phyloP scores from a whole-genome alignment of 2,888 invertebrate species.

The Heliconius erato region DNA sequence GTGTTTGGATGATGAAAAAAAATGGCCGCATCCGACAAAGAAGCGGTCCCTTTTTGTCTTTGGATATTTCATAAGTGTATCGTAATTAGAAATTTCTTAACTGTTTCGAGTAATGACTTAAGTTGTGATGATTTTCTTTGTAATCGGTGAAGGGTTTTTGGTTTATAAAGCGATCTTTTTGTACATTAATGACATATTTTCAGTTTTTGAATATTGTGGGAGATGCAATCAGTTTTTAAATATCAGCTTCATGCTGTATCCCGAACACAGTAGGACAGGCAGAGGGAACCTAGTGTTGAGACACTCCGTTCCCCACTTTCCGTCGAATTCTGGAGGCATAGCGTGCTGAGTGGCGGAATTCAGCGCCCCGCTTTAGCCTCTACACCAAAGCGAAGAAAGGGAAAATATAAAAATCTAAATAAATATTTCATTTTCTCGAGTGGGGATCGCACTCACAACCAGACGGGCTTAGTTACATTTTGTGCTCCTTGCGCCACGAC shows the following conservation, averaged over 20 bases:
- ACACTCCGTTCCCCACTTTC: too few species aligned
- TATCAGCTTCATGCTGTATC: neutral
- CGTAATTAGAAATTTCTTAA: slow-evolving; percentile 74
- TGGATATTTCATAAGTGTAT: slow-evolving; percentile 78
- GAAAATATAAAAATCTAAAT: too few species aligned
- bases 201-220: neutral
- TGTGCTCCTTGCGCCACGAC: too few species aligned
- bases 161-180: neutral
- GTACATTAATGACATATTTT: neutral
- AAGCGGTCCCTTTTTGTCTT: slow-evolving; percentile 73
- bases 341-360: too few species aligned
- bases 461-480: too few species aligned
- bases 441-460: too few species aligned
- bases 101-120: slow-evolving; percentile 70
- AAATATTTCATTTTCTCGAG: too few species aligned
- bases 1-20: slow-evolving; percentile 72
- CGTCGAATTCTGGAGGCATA: too few species aligned
- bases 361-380: too few species aligned
- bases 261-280: too few species aligned
- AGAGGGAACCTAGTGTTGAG: too few species aligned
- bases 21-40: slow-evolving; percentile 75
- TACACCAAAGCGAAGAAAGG: too few species aligned
- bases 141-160: neutral
- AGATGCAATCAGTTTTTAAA: neutral
- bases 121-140: slow-evolving; percentile 57